These are phyloP conservation scores for Megamerina dolium DNA, from an alignment of 2,888 invertebrate genomes.

Conservation along the genomic window DNA sequence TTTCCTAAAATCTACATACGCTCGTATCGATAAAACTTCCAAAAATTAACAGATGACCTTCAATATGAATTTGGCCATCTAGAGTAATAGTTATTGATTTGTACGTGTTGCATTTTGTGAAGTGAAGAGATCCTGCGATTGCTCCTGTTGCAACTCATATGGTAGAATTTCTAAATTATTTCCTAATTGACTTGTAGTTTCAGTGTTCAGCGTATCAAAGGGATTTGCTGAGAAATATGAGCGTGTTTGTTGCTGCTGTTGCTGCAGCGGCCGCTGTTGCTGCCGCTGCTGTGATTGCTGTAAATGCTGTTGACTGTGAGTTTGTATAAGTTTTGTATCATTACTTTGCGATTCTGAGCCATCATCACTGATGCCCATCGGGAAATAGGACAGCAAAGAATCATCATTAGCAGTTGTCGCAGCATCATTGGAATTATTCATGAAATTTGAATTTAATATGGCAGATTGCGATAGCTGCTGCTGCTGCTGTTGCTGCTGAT, in stretches of 20 bases:
- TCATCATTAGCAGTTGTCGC: conserved; percentile 37
- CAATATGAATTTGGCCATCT: too few species aligned
- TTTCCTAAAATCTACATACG: too few species aligned
- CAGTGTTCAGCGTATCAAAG: conserved; percentile 30
- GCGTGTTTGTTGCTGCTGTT: conserved; percentile 20
- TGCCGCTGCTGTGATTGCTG: conserved; percentile 18
- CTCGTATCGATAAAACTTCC: too few species aligned
- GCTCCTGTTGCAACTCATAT: conserved; percentile 49
- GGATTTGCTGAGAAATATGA: conserved; percentile 30
- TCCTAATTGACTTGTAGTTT: conserved; percentile 31
- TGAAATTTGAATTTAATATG: conserved; percentile 12
- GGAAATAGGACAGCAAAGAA: conserved; percentile 45
- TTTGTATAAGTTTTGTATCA: conserved; percentile 30
- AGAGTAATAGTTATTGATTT: conserved; percentile 30
- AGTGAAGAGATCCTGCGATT: conserved; percentile 48
- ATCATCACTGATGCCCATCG: conserved; percentile 42
- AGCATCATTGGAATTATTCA: conserved; percentile 20
- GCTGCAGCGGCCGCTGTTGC: conserved; percentile 3
- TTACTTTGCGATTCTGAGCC: conserved; percentile 35
- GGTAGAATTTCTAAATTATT: conserved; percentile 48
- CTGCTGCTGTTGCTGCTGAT: conserved; percentile 5
- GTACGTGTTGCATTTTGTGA: conserved; percentile 30
- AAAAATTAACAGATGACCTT: too few species aligned
- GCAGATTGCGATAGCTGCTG: conserved; percentile 1
- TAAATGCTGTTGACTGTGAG: conserved; percentile 7